These are phyloP conservation scores for Mycetomoellerius zeteki DNA, from an alignment of 1,140 invertebrate genomes.

Conservation along the genomic window DNA sequence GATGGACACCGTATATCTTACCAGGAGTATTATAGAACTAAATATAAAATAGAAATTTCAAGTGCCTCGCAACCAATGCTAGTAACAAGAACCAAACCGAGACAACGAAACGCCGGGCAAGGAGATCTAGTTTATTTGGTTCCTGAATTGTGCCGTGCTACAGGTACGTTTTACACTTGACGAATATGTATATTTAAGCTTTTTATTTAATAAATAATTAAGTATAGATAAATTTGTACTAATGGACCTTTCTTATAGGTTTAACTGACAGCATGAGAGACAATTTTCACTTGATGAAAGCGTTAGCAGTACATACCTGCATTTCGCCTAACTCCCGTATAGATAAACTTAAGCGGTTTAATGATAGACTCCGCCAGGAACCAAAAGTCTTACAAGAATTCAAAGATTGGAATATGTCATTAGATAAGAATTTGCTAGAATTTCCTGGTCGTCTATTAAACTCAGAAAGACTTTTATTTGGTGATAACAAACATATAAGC, in stretches of 20 bases:
- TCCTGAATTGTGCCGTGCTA: constrained; percentile 92
- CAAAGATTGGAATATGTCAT: constrained; percentile 88
- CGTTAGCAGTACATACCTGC: constrained; percentile 89
- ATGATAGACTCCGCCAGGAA: constrained; percentile 87
- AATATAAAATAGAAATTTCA: constrained; percentile 89
- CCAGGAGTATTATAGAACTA: constrained; percentile 93
- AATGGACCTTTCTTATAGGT: constrained; percentile 84
- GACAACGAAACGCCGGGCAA: constrained; percentile 89
- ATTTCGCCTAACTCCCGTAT: constrained; percentile 89
- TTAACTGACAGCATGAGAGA: constrained; percentile 88
- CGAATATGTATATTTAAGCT: neutral
- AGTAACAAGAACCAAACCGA: constrained; percentile 88
- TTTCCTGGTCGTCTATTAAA: constrained; percentile 89
- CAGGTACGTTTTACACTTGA: constrained; percentile 84
- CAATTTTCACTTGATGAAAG: constrained; percentile 89
- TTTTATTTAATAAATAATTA: neutral
- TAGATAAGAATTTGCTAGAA: constrained; percentile 88
- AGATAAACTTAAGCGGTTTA: constrained; percentile 89
- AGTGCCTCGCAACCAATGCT: constrained; percentile 89
- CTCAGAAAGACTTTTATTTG: constrained; percentile 87
- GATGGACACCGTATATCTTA: constrained; percentile 89
- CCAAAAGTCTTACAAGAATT: constrained; percentile 88
- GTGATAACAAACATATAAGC: neutral
- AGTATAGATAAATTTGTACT: neutral
- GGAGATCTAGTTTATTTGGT: constrained; percentile 90